Percentiles rank a stretch among this genome's conserved stretches.
Conservation (phyloP, 2,888 invertebrate genomes). For the Polydesmus complanatus region DNA sequence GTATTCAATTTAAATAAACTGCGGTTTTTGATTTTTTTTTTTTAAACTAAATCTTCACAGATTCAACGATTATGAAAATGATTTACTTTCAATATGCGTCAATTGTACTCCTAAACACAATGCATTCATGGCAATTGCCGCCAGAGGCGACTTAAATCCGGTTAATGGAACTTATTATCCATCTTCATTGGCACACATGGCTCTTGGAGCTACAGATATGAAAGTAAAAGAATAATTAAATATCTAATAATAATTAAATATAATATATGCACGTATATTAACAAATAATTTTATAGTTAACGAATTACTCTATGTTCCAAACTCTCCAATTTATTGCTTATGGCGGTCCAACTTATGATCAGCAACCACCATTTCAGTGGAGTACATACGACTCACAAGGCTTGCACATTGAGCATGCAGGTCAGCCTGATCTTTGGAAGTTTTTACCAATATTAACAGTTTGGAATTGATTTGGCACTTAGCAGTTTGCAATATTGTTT, state of each 20-base stretch:
- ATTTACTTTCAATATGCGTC: slow-evolving; percentile 47
- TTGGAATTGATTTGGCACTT: slow-evolving; percentile 7
- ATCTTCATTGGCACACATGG: slow-evolving; percentile 49
- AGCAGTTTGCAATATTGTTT: no score
- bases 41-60: no score
- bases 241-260: not conserved
- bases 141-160: slow-evolving; percentile 55
- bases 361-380: slow-evolving; percentile 63
- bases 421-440: slow-evolving; percentile 59
- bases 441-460: slow-evolving; percentile 43
- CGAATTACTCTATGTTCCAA: slow-evolving; percentile 22
- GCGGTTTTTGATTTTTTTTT: no score
- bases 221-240: slow-evolving; percentile 39
- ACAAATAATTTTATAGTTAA: slow-evolving; percentile 24
- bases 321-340: slow-evolving; percentile 43
- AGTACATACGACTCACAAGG: slow-evolving; percentile 45
- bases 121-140: slow-evolving; percentile 54
- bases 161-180: slow-evolving; percentile 53
- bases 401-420: slow-evolving; percentile 43
- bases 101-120: slow-evolving; percentile 53
- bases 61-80: slow-evolving; percentile 54
- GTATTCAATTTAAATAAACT: no score
- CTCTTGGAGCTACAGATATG: slow-evolving; percentile 53
- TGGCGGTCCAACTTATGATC: slow-evolving; percentile 42
- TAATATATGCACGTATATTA: not conserved